Conservation (phyloP, 2,888 invertebrate species). For the Eurytoma adleriae region DNA sequence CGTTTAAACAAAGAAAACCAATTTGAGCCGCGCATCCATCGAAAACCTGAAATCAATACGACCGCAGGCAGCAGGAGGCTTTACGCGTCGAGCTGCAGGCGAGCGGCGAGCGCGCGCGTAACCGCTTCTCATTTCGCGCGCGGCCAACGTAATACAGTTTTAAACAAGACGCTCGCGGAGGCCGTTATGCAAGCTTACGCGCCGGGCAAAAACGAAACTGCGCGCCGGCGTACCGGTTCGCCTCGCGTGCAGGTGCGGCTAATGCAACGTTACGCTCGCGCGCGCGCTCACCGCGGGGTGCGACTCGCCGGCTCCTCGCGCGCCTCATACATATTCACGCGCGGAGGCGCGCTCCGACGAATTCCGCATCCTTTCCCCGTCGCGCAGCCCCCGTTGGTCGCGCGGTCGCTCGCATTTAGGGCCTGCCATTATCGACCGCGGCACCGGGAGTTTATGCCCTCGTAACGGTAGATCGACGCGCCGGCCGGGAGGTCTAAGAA, state of each 20-base stretch:
- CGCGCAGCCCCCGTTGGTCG: not conserved
- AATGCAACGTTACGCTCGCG: not conserved
- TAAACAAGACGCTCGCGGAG: no score
- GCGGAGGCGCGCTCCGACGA: not conserved
- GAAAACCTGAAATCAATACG: no score
- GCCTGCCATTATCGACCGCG: slow-evolving; percentile 2
- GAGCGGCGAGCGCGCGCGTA: no score
- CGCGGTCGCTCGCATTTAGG: no score
- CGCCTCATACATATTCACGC: slow-evolving; percentile 32
- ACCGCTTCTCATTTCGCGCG: no score
- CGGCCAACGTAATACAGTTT: no score
- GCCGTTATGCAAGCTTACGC: no score
- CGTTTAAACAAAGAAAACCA: no score
- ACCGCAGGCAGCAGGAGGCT: no score
- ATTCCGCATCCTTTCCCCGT: not conserved
- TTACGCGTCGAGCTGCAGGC: no score
- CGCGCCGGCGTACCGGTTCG: not conserved
- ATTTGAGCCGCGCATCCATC: no score
- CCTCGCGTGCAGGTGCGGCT: slow-evolving; percentile 3
- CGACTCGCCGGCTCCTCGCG: no score
- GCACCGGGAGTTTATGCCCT: not conserved
- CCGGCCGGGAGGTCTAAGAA: not conserved
- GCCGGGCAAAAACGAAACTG: slow-evolving; percentile 13
- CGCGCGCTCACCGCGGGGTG: not conserved
- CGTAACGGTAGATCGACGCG: slow-evolving; percentile 3